Evolutionary conservation across 2,888 invertebrate species (phyloP).

Genomic region (Dioctria rufipes): DNA sequence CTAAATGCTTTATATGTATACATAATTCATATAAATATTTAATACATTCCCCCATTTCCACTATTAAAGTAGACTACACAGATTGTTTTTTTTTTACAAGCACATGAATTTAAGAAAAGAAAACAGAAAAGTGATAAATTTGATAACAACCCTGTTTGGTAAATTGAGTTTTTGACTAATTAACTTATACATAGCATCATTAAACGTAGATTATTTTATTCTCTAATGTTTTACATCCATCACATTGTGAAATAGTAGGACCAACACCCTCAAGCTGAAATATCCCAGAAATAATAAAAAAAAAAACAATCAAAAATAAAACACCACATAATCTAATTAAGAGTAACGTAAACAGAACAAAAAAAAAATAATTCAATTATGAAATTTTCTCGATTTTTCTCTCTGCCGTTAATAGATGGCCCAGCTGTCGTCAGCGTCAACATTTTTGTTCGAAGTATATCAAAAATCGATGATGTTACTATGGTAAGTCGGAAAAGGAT

Average conservation of each 20-base stretch:
- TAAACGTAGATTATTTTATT: no score
- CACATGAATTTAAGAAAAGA: no score
- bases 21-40: no score
- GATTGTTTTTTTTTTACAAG: no score
- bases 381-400: conserved; percentile 64
- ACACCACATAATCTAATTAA: conserved; percentile 11
- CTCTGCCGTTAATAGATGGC: conserved; percentile 79
- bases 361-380: conserved; percentile 34
- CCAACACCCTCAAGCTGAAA: conserved; percentile 34
- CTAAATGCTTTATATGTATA: no score
- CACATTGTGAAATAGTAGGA: conserved; percentile 46
- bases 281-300: conserved; percentile 42
- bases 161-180: no score
- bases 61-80: no score
- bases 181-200: no score
- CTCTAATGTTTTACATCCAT: conserved; percentile 22
- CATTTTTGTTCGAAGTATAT: conserved; percentile 99
- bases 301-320: not conserved
- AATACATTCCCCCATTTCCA: no score
- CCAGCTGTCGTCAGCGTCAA: conserved; percentile 97
- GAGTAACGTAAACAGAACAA: conserved; percentile 22
- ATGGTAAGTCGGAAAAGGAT: conserved; percentile 86
- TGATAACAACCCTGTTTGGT: no score
- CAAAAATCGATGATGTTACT: conserved; percentile 99
- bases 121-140: no score